A percentile compares a stretch with the other conserved stretches of the same genome.
Conservation (phyloP, 2,113 vertebrate species). For the Chamaea fasciata region DNA sequence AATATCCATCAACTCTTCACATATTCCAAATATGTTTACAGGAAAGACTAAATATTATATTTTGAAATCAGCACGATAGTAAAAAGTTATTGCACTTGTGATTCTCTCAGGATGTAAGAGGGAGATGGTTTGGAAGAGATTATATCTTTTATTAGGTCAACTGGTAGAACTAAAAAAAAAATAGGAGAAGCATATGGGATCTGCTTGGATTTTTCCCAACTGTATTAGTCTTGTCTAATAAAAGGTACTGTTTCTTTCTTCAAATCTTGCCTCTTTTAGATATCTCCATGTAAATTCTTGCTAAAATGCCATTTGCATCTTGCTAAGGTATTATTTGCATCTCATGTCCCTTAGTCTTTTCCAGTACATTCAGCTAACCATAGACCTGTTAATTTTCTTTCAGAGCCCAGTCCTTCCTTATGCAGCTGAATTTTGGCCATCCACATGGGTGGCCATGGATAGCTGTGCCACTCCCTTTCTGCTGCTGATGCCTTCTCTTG, state of each 20-base stretch:
- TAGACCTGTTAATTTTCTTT: not conserved
- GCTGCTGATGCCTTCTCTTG: not conserved
- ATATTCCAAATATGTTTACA: not conserved
- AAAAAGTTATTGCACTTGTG: not conserved
- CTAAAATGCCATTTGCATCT: not conserved
- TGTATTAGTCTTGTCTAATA: not conserved
- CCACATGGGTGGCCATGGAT: not conserved
- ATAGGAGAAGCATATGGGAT: not conserved
- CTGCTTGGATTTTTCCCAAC: not conserved
- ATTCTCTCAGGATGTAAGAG: not conserved
- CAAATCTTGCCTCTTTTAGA: not conserved
- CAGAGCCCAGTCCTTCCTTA: not conserved
- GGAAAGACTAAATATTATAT: not conserved
- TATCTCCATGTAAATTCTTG: not conserved
- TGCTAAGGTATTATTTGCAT: not conserved
- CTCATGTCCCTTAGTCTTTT: not conserved
- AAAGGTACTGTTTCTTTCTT: not conserved
- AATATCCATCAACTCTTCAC: not conserved
- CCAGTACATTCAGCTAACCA: fast-evolving
- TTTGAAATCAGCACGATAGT: not conserved
- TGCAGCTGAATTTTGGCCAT: not conserved
- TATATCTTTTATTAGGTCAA: not conserved
- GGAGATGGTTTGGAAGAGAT: not conserved
- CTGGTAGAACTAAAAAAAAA: not conserved
- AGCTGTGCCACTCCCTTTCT: not conserved